Evolutionary conservation across 1,140 invertebrate genomes (phyloP).

Genomic region (Micrasema longulum): DNA sequence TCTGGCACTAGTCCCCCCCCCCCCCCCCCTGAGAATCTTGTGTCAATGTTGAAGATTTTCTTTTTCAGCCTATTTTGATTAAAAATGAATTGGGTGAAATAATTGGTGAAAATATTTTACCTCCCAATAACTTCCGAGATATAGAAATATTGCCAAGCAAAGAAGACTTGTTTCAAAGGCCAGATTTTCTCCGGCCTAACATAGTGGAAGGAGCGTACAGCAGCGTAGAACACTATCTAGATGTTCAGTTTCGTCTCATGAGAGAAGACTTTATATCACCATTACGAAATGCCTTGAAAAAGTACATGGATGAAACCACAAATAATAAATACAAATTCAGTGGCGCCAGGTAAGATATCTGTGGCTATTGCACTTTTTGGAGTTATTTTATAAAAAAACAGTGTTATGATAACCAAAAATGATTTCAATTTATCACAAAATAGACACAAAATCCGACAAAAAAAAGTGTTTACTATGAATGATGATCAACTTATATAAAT

Average conservation of each 20-base stretch:
- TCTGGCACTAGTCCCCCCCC: too few species aligned
- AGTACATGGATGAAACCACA: conserved; percentile 53
- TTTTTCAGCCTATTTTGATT: not conserved
- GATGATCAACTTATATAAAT: not conserved
- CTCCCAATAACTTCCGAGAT: conserved; percentile 46
- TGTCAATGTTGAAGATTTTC: too few species aligned
- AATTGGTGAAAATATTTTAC: conserved; percentile 10
- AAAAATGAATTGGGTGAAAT: not conserved
- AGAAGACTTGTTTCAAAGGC: conserved; percentile 46
- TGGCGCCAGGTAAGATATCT: conserved; percentile 35
- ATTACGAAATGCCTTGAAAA: conserved; percentile 68
- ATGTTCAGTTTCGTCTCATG: conserved; percentile 81
- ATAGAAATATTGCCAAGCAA: conserved; percentile 52
- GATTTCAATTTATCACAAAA: not conserved
- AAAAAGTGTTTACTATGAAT: not conserved
- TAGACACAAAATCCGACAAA: not conserved
- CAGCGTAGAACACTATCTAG: conserved; percentile 78
- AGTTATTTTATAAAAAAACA: not conserved
- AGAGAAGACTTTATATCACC: conserved; percentile 80
- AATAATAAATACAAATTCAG: not conserved
- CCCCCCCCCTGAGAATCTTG: too few species aligned
- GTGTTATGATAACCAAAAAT: not conserved
- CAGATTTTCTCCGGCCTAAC: conserved; percentile 70
- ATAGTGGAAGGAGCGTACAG: conserved; percentile 72
- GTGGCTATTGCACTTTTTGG: not conserved